These are phyloP conservation scores for Silurus meridionalis DNA, from an alignment of 2,113 vertebrate species.

Conservation along the genomic window DNA sequence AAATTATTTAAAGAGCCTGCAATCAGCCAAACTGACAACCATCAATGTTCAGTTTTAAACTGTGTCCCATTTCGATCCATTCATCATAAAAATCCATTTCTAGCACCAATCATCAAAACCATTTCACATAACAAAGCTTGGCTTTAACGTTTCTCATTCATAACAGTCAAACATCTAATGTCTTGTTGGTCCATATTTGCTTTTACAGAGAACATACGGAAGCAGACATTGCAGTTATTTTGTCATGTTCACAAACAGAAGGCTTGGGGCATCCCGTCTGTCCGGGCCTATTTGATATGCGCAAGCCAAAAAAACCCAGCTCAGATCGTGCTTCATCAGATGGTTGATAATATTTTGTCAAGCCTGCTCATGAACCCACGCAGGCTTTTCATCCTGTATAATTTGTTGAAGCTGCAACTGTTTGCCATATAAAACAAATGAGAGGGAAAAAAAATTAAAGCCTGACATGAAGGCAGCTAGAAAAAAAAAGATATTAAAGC, in stretches of 20 bases:
- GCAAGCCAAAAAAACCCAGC: conserved; percentile 16
- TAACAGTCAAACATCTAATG: background rate
- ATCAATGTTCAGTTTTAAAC: conserved; percentile 56
- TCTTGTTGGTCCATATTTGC: conserved; percentile 23
- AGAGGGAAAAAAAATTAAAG: background rate
- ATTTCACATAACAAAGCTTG: background rate
- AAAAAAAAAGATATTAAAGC: background rate
- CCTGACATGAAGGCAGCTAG: background rate
- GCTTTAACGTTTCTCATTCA: background rate
- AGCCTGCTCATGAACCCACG: background rate
- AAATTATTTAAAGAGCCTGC: conserved; percentile 51
- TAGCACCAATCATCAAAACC: background rate
- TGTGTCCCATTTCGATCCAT: background rate
- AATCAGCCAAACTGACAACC: conserved; percentile 64
- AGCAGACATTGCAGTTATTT: conserved; percentile 6
- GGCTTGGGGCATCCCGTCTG: conserved; percentile 14
- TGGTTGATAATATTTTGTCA: conserved; percentile 20
- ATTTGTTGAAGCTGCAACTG: background rate
- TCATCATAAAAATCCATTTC: background rate
- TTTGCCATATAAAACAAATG: background rate
- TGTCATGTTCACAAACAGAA: conserved; percentile 22
- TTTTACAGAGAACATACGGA: conserved; percentile 33
- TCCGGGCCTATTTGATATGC: conserved; percentile 29
- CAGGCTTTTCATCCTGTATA: background rate
- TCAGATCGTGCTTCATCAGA: conserved; percentile 13